Conservation (phyloP, 2,888 invertebrate genomes). For the Rhopalosiphum nymphaeae region DNA sequence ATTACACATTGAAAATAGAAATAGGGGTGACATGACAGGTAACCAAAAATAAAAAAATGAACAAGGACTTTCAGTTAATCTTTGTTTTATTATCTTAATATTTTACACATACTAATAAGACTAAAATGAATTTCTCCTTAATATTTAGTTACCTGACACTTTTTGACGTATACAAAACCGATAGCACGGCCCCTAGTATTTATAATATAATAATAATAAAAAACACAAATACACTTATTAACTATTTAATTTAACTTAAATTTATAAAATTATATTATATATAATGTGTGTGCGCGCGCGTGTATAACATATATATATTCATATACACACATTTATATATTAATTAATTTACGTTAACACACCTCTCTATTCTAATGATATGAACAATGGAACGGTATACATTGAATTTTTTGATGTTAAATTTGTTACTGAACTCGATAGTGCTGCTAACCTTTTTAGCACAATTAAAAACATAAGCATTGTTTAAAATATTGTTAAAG, state of each 20-base stretch:
- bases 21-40: slow-evolving; percentile 20
- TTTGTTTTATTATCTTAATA: slow-evolving; percentile 57
- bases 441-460: background rate
- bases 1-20: slow-evolving; percentile 25
- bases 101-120: slow-evolving; percentile 56
- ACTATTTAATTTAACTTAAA: slow-evolving; percentile 55
- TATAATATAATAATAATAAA: slow-evolving; percentile 51
- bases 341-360: slow-evolving; percentile 56
- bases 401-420: slow-evolving; percentile 44
- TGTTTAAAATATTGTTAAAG: slow-evolving; percentile 12
- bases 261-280: slow-evolving; percentile 22
- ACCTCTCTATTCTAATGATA: slow-evolving; percentile 64
- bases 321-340: slow-evolving; percentile 12
- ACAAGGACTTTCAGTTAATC: slow-evolving; percentile 56
- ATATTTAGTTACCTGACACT: slow-evolving; percentile 61
- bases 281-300: background rate
- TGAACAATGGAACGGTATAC: slow-evolving; percentile 65
- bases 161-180: slow-evolving; percentile 64
- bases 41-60: slow-evolving; percentile 41
- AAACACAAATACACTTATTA: slow-evolving; percentile 59
- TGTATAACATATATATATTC: slow-evolving; percentile 19
- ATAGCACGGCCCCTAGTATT: slow-evolving; percentile 52
- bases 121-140: slow-evolving; percentile 60
- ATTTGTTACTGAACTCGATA: slow-evolving; percentile 21
- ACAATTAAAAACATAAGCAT: slow-evolving; percentile 1